Conservation (phyloP, 2,888 invertebrate genomes). For the Cheilosia pagana region DNA sequence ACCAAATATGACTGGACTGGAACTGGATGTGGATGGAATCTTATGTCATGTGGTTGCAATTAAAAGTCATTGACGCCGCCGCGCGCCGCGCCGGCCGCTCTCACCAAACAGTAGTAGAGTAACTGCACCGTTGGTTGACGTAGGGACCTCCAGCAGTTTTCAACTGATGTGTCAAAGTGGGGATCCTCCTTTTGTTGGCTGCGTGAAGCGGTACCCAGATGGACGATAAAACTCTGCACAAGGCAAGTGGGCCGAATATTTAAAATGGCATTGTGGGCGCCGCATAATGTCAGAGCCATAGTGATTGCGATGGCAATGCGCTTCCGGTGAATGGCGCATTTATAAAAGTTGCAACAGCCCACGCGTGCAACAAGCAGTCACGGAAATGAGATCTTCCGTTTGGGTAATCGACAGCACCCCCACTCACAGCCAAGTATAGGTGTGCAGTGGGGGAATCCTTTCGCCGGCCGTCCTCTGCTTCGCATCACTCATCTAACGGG, state of each 20-base stretch:
- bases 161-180: conserved; percentile 44
- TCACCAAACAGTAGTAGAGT: conserved; percentile 30
- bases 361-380: conserved; percentile 65
- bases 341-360: conserved; percentile 40
- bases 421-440: not conserved
- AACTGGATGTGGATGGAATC: conserved; percentile 25
- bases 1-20: not conserved
- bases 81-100: conserved; percentile 19
- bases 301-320: conserved; percentile 36
- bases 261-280: conserved; percentile 56
- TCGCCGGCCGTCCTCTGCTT: conserved; percentile 25
- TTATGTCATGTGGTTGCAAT: conserved; percentile 71
- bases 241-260: conserved; percentile 21
- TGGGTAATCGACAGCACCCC: conserved; percentile 37
- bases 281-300: conserved; percentile 31
- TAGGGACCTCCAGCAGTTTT: conserved; percentile 43
- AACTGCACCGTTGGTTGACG: conserved; percentile 38
- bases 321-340: conserved; percentile 67
- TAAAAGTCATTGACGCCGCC: conserved; percentile 73
- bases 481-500: conserved; percentile 35
- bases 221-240: not conserved
- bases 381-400: conserved; percentile 68
- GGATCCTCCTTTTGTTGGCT: conserved; percentile 26
- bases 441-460: conserved; percentile 17
- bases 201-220: not conserved